phyloP scores from a whole-genome alignment of 2,888 invertebrate genomes.

The Meiosimyza decipiens region DNA sequence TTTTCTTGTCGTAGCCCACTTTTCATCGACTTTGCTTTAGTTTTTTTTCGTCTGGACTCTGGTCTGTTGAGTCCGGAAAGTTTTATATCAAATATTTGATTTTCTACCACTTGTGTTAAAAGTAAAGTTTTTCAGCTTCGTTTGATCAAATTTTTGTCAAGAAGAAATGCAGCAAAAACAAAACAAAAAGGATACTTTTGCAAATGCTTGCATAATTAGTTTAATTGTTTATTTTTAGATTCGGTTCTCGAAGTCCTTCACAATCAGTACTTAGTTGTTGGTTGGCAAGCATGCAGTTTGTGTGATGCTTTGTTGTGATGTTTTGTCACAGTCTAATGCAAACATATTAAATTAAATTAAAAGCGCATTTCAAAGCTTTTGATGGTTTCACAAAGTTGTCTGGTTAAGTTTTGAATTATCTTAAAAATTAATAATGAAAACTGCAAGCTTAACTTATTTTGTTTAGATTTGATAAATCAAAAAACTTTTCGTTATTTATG shows the following conservation, averaged over 20 bases:
- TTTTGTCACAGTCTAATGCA: too few relatives aligned
- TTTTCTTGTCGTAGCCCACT: neutral
- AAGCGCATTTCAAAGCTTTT: too few relatives aligned
- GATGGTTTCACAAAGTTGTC: too few relatives aligned
- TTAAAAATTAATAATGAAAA: too few relatives aligned
- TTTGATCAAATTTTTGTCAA: neutral
- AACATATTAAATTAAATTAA: too few relatives aligned
- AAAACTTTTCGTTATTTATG: too few relatives aligned
- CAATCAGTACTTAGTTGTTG: too few relatives aligned
- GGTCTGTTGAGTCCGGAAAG: slow-evolving; percentile 13
- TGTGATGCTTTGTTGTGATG: too few relatives aligned
- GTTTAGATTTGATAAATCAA: too few relatives aligned
- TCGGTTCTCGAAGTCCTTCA: neutral
- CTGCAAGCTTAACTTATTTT: too few relatives aligned
- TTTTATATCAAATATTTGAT: slow-evolving; percentile 27
- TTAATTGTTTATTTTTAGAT: neutral
- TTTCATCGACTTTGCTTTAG: neutral
- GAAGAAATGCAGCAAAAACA: neutral
- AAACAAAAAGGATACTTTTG: neutral
- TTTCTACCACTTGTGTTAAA: slow-evolving; percentile 18
- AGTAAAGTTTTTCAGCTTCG: slow-evolving; percentile 16
- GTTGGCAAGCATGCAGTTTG: too few relatives aligned
- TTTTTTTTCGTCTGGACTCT: slow-evolving; percentile 18
- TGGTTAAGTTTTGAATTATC: too few relatives aligned
- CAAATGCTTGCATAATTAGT: neutral